These are phyloP conservation scores for Neolamprologus tretocephalus DNA, from an alignment of 2,113 vertebrate species.

Conservation along the genomic window DNA sequence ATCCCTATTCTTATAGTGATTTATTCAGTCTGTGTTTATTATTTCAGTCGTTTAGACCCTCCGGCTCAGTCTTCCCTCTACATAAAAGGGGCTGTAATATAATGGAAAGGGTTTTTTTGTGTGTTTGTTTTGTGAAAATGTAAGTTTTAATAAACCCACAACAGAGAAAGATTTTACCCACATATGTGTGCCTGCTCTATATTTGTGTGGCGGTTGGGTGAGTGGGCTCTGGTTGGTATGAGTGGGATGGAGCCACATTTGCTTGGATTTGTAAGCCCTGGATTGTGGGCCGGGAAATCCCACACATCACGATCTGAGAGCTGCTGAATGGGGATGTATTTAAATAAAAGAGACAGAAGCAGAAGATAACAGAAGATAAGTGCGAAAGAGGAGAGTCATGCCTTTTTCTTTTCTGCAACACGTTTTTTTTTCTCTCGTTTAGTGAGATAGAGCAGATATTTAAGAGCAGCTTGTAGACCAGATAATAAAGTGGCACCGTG, in stretches of 20 bases:
- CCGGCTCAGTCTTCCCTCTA: background rate
- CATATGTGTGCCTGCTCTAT: background rate
- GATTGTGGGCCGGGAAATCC: background rate
- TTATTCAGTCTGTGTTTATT: background rate
- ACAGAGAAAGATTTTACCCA: background rate
- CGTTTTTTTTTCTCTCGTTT: background rate
- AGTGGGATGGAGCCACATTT: constrained; percentile 2
- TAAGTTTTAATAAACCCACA: background rate
- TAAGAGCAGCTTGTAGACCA: background rate
- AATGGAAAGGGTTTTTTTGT: background rate
- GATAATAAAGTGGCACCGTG: background rate
- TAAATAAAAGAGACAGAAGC: background rate
- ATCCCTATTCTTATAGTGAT: accelerated
- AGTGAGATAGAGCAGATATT: background rate
- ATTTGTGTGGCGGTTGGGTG: background rate
- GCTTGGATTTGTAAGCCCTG: background rate
- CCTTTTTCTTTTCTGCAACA: background rate
- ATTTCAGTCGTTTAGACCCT: background rate
- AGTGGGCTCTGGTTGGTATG: background rate
- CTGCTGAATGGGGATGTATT: background rate
- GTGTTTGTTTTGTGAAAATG: background rate
- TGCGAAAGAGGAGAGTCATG: background rate
- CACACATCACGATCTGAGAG: constrained; percentile 27
- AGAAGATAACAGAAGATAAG: background rate
- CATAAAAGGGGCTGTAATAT: background rate